Base-by-base conservation (phyloP, 2,113 vertebrate species). In the Periophthalmus modestus region DNA sequence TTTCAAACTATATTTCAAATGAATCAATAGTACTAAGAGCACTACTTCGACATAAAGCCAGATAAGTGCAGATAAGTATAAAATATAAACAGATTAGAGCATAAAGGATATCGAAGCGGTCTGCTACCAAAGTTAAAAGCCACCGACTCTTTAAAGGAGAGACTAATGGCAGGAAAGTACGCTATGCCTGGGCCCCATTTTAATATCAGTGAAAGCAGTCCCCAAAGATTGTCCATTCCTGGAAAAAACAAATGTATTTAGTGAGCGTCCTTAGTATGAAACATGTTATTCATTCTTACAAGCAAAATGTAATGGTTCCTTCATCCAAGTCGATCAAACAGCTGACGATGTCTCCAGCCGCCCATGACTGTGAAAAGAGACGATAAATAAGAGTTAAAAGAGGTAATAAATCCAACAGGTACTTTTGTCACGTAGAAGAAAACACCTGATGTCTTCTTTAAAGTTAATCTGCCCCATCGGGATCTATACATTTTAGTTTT, bases 51-150 rank as follows among this genome's bases (percentile, higher is more conserved):
- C 48, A 21, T n/a, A 1, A 54, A 7, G 50, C 18, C 18, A 54
- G 50, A 2, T 54, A 54, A 54, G 2, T 54, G 50, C 5, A 1
- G 16, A 52, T 2, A 55, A n/a, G 52, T 3, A 9, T 55, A 55
- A 1, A 21, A 1, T 55, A 28, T 28, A 28, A 28, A 28, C 28
- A 55, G 52, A 21, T 21, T 21, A 16, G 7, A 33, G 7, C 1
- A 6, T 21, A 90, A 95, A 97, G 95, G 98, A 99, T 99, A 99
- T 98, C 97, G 92, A 81, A 99, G 95, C 0, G 98, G 98, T 23
- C 97, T 93, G 84, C 97, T 98, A 70, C 98, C 98, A 0, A 99
- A 99, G 92, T 99, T 99, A 88, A 99, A 99, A 9, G 96, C 97
- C 82, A 99, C 98, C 0, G 97, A 99, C 85, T 99, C 98, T 88